A percentile compares a stretch with the other conserved stretches of the same genome.
phyloP scores from a whole-genome alignment of 2,797 vertebrate species.

The Chelon labrosus region DNA sequence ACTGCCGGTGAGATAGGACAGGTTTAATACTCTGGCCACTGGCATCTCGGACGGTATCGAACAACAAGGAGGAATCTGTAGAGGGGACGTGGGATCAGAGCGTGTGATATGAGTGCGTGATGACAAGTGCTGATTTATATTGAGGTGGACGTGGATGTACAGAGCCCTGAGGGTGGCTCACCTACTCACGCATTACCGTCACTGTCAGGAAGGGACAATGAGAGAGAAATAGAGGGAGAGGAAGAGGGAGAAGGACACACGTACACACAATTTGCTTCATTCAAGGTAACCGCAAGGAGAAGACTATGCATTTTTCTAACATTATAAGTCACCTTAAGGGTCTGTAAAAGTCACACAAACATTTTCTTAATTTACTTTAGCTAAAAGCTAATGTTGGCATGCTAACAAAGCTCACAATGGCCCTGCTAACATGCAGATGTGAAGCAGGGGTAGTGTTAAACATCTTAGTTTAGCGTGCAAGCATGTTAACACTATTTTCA shows the following conservation, averaged over 20 bases:
- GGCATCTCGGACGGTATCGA: constrained; percentile 72
- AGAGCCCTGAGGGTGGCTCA: constrained; percentile 80
- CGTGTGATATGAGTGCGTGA: constrained; percentile 84
- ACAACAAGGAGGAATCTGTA: constrained; percentile 66
- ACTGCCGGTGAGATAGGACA: constrained; percentile 67
- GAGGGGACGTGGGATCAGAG: constrained; percentile 76
- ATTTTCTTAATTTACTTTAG: not conserved
- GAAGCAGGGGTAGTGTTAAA: too few relatives aligned
- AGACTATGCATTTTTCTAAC: constrained; percentile 10
- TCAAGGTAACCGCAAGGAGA: constrained; percentile 37
- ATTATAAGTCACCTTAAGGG: not conserved
- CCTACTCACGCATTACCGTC: constrained; percentile 84
- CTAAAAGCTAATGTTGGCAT: not conserved
- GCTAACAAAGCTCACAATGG: not conserved
- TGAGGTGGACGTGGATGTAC: constrained; percentile 81
- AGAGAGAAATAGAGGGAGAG: constrained; percentile 39
- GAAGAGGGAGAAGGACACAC: constrained; percentile 5
- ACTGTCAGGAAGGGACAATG: constrained; percentile 80
- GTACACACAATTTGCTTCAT: constrained; percentile 33
- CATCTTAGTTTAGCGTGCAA: too few relatives aligned
- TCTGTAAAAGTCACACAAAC: not conserved
- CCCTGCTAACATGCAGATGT: too few relatives aligned
- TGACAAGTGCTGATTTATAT: constrained; percentile 88
- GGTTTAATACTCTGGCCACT: constrained; percentile 79
- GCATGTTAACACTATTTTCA: too few relatives aligned